A percentile compares a stretch with the other conserved stretches of the same genome.
phyloP scores from a whole-genome alignment of 2,888 invertebrate genomes.

The Ichneumoninae sp. region DNA sequence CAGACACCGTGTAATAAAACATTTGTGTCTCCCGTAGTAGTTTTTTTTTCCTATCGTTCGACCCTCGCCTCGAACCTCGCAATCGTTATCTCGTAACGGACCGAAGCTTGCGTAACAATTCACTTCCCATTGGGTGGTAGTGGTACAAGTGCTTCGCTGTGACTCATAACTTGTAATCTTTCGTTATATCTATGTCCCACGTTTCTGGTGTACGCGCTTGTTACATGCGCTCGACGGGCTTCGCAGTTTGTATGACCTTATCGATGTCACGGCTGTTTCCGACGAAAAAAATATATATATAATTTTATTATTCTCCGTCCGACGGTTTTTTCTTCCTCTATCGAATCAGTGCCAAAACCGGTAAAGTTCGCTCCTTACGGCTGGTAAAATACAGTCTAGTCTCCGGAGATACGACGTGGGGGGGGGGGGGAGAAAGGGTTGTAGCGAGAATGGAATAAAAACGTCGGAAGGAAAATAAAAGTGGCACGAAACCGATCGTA shows the following conservation, averaged over 20 bases:
- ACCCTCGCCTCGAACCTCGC: constrained; percentile 53
- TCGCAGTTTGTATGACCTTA: constrained; percentile 18
- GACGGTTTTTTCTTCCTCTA: not conserved
- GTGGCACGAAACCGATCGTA: constrained; percentile 62
- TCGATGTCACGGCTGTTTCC: constrained; percentile 1
- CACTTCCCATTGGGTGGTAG: constrained; percentile 40
- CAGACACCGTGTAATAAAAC: not conserved
- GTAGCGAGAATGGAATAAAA: constrained; percentile 22
- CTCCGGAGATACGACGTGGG: not conserved
- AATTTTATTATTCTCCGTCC: not conserved
- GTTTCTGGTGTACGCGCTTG: constrained; percentile 30
- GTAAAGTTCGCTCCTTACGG: not conserved
- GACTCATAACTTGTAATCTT: constrained; percentile 56
- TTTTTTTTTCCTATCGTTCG: constrained; percentile 16
- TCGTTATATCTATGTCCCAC: constrained; percentile 30
- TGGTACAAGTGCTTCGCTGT: constrained; percentile 48
- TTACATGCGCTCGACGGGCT: not conserved
- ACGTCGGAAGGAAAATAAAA: constrained; percentile 34
- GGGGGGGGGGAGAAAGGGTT: not conserved
- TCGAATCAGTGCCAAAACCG: constrained; percentile 4
- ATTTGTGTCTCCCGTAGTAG: not conserved
- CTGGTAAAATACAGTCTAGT: constrained; percentile 8
- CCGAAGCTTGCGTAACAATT: constrained; percentile 56
- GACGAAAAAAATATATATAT: not conserved
- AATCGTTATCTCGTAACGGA: constrained; percentile 57